Evolutionary conservation across 2,113 vertebrate species (phyloP).

Genomic region (Microtus oregoni): DNA sequence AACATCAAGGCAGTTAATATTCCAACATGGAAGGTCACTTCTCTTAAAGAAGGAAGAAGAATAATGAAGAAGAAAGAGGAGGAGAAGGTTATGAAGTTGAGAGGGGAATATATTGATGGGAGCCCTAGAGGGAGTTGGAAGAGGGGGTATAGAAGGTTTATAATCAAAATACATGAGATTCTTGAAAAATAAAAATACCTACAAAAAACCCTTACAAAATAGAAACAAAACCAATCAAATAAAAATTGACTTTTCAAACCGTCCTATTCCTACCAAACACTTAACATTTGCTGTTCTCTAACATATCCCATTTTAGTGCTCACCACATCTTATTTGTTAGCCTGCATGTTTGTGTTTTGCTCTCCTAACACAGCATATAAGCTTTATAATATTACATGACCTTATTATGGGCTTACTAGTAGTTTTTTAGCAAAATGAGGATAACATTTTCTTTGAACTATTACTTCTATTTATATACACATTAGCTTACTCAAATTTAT

Average conservation of each 20-base stretch:
- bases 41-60: not conserved
- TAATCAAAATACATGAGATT: not conserved
- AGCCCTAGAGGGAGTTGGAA: not conserved
- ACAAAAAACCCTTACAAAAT: not conserved
- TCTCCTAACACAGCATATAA: not conserved
- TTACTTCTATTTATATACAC: not conserved
- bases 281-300: not conserved
- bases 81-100: not conserved
- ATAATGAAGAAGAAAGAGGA: not conserved
- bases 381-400: not conserved
- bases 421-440: constrained; percentile 9
- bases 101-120: not conserved
- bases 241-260: constrained; percentile 1
- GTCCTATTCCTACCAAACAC: not conserved
- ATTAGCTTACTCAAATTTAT: constrained; percentile 11
- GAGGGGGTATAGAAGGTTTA: too few species aligned
- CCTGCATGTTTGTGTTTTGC: not conserved
- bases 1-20: not conserved
- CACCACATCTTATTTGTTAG: not conserved
- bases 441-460: constrained; percentile 1
- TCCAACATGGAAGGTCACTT: not conserved
- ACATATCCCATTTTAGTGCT: not conserved
- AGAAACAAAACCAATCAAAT: not conserved
- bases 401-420: not conserved
- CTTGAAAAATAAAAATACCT: not conserved